Evolutionary conservation across 2,888 invertebrate species (phyloP).

Genomic region (Acanthopleura granulata): DNA sequence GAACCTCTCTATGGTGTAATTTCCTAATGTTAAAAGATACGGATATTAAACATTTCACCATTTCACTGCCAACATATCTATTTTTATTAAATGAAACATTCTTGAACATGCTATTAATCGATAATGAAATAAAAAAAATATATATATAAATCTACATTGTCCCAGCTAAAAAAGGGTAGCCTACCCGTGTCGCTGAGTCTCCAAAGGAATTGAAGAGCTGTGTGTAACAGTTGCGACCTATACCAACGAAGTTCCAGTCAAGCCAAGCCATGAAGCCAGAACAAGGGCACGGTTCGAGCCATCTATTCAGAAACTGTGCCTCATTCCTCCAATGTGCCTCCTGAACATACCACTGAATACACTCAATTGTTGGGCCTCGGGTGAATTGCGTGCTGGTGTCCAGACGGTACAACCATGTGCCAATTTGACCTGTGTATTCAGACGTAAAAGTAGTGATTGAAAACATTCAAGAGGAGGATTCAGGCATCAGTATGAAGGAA

Average conservation of each 20-base stretch:
- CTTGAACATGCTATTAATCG: too few species aligned
- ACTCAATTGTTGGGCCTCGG: background rate
- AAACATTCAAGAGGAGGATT: too few species aligned
- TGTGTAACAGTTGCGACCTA: background rate
- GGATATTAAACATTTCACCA: too few species aligned
- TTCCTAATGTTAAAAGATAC: too few species aligned
- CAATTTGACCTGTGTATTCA: background rate
- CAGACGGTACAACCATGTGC: background rate
- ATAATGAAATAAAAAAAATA: too few species aligned
- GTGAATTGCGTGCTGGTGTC: background rate
- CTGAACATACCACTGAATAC: background rate
- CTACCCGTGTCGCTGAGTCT: background rate
- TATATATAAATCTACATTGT: too few species aligned
- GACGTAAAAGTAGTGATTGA: too few species aligned
- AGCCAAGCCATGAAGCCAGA: constrained; percentile 1
- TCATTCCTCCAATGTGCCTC: background rate
- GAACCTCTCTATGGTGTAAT: too few species aligned
- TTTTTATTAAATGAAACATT: too few species aligned
- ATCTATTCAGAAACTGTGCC: background rate
- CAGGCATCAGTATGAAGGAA: too few species aligned
- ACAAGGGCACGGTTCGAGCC: background rate
- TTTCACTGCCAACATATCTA: too few species aligned
- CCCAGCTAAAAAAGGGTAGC: background rate
- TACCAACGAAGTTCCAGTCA: background rate
- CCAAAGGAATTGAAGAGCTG: background rate